Base-by-base conservation (phyloP, 2,113 vertebrate genomes). In the Furnarius figulus region DNA sequence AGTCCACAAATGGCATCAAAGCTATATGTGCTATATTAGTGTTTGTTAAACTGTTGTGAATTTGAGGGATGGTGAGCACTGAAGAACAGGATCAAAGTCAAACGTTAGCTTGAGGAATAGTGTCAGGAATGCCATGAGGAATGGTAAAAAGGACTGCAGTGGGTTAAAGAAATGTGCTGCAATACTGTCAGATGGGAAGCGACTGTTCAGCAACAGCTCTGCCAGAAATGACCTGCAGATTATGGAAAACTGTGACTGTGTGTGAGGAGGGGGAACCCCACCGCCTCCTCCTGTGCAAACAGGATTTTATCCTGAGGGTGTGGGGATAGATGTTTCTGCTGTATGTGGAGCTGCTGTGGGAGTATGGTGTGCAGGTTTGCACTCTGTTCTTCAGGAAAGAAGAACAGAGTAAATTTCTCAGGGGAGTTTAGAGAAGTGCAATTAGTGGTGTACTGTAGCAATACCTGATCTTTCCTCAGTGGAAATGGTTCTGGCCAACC, bases 11-110 rank as follows among this genome's bases (percentile, higher is more conserved):
- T 72, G 44, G 9, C 30, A n/a, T 55, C 27, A 59, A 68, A 84
- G 30, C 11, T 31, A 13, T 19, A 27, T 12, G n/a, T 28, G 5
- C 4, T 10, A 21, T 0, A 0, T 49, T 83, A 83, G 9, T 28
- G 11, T 61, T 96, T 79, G 37, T 65, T 85, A 78, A 74, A 56
- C 12, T 44, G 9, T 23, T 77, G 50, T 61, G 70, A 66, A 58
- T 71, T 71, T 85, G 56, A 67, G 66, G 19, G 6, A 56, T 42
- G 35, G 33, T 24, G 40, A 85, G 39, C 3, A 7, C 28, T 40
- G 30, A 44, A 39, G n/a, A 86, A 44, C 24, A 62, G 49, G 35
- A 33, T 4, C 33, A 28, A 61, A 42, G 22, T 85, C 44, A 61
- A 37, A 70, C 77, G 10, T 62, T 58, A 15, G 5, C 70, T 71